These are phyloP conservation scores for Gasteruption jaculator DNA, from an alignment of 2,888 invertebrate genomes.

Conservation along the genomic window DNA sequence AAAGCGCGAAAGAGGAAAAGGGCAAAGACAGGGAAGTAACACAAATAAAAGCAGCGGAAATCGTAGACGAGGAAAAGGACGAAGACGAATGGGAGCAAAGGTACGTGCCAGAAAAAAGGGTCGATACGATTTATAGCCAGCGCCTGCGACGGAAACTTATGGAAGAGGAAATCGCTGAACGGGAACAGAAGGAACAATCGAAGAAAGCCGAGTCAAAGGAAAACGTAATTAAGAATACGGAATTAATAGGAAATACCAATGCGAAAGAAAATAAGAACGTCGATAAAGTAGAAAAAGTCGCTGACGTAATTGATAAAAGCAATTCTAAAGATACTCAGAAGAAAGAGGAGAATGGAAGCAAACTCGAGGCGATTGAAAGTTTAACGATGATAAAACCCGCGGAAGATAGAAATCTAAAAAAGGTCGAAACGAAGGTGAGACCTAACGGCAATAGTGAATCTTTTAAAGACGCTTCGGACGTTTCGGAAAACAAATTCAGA, in stretches of 20 bases:
- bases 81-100: slow-evolving; percentile 21
- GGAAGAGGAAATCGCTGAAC: slow-evolving; percentile 22
- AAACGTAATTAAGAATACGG: background rate
- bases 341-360: slow-evolving; percentile 1
- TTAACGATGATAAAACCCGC: too few relatives aligned
- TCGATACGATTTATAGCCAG: slow-evolving; percentile 37
- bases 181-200: slow-evolving; percentile 14
- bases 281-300: slow-evolving; percentile 5
- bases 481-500: too few relatives aligned
- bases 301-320: background rate
- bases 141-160: slow-evolving; percentile 32
- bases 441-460: too few relatives aligned
- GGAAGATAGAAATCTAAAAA: background rate
- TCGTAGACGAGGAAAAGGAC: slow-evolving; percentile 17
- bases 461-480: too few relatives aligned
- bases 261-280: slow-evolving; percentile 5
- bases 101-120: slow-evolving; percentile 19
- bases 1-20: slow-evolving; percentile 1
- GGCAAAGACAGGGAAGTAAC: background rate
- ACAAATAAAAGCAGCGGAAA: background rate
- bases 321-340: slow-evolving; percentile 8
- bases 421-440: background rate
- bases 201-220: slow-evolving; percentile 1
- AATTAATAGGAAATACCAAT: background rate
- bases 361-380: too few relatives aligned